Conservation (phyloP, 2,113 vertebrate genomes). For the Ciconia boyciana region DNA sequence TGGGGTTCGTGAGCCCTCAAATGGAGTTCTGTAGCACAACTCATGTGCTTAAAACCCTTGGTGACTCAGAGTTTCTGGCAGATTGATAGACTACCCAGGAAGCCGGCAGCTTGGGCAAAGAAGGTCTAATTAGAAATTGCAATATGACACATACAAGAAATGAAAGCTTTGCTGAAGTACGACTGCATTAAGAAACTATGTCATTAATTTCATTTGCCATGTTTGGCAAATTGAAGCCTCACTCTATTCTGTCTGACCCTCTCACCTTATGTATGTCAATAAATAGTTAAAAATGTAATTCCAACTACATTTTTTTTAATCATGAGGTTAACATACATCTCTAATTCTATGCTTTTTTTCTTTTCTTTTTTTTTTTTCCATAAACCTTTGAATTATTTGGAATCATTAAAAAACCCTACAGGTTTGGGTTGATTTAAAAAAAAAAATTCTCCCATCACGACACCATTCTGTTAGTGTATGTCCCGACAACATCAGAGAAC, state of each 20-base stretch:
- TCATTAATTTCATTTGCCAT: not conserved
- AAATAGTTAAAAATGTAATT: not conserved
- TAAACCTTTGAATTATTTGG: not conserved
- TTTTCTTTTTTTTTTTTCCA: rapidly evolving
- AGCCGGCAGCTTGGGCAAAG: not conserved
- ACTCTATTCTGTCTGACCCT: not conserved
- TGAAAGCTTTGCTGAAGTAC: not conserved
- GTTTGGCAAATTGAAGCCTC: not conserved
- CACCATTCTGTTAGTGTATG: not conserved
- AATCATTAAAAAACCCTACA: not conserved
- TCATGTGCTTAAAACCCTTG: not conserved
- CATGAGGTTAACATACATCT: not conserved
- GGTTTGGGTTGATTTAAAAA: not conserved
- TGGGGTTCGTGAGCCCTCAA: not conserved
- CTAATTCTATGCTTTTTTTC: not conserved
- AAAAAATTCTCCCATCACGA: not conserved
- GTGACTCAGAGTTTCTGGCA: slow-evolving; percentile 1
- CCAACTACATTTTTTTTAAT: not conserved
- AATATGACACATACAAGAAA: not conserved
- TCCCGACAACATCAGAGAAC: rapidly evolving
- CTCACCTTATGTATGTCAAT: not conserved
- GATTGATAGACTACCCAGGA: not conserved
- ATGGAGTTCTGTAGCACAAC: not conserved
- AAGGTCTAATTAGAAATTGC: not conserved
- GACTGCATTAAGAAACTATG: not conserved